Evolutionary conservation across 2,113 vertebrate genomes (phyloP).

Genomic region (Monarcha castaneiventris): DNA sequence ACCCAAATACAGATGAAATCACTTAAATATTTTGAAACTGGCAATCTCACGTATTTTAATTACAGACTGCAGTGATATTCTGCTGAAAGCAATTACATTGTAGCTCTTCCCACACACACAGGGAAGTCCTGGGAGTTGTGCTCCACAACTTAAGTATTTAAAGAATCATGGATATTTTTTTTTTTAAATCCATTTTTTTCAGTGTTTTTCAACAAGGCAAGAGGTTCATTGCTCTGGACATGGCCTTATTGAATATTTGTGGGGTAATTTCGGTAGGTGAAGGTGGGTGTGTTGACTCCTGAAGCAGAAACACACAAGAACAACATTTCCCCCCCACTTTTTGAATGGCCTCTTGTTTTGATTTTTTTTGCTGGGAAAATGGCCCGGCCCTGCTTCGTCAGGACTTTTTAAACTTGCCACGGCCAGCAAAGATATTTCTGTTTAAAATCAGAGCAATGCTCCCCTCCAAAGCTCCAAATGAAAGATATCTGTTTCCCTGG

Average conservation of each 20-base stretch:
- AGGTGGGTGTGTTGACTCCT: neutral
- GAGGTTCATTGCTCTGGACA: neutral
- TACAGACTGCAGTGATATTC: constrained; percentile 13
- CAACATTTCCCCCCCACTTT: neutral
- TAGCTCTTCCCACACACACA: constrained; percentile 40
- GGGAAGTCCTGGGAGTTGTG: neutral
- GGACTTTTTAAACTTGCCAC: neutral
- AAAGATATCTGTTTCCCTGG: neutral
- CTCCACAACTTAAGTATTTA: neutral
- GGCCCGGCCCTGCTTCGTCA: neutral
- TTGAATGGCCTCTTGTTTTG: constrained; percentile 6
- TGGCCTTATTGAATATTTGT: fast-evolving
- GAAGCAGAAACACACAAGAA: neutral
- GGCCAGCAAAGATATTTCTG: constrained; percentile 36
- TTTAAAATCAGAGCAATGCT: neutral
- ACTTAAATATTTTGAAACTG: constrained; percentile 35
- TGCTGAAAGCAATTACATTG: constrained; percentile 54
- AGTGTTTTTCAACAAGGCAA: neutral
- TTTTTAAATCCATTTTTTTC: neutral
- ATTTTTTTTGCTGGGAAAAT: neutral
- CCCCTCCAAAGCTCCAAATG: neutral
- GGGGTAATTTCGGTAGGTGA: neutral
- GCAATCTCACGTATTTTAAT: constrained; percentile 43
- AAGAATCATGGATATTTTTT: neutral
- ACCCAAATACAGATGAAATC: constrained; percentile 46